Conservation (phyloP, 1,140 invertebrate genomes). For the Homarus americanus region DNA sequence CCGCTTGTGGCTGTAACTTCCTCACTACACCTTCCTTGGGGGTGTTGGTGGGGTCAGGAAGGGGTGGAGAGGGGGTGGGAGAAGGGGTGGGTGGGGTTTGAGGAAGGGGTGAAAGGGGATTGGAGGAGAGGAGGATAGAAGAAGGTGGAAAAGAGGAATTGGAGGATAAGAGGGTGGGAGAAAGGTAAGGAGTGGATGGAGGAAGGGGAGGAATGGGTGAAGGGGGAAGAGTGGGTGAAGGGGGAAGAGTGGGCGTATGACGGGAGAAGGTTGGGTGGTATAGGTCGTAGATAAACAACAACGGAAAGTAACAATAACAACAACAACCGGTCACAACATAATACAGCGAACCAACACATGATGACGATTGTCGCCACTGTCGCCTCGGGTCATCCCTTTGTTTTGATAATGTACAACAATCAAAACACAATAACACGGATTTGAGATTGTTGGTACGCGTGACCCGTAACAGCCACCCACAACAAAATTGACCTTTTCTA, state of each 20-base stretch:
- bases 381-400: not conserved
- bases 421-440: not conserved
- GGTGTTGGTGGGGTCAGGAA: not conserved
- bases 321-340: not conserved
- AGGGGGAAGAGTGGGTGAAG: not conserved
- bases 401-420: not conserved
- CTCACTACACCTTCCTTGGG: not conserved
- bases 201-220: not conserved
- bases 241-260: not conserved
- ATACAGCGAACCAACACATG: not conserved
- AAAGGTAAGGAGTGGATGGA: not conserved
- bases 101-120: not conserved
- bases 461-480: not conserved
- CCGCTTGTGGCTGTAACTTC: not conserved
- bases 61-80: not conserved
- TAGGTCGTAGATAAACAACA: not conserved
- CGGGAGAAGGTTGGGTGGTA: not conserved
- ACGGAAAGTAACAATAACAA: not conserved
- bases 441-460: not conserved
- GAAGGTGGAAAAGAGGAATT: not conserved
- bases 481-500: not conserved
- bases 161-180: not conserved
- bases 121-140: not conserved
- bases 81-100: not conserved
- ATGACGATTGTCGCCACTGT: no score